Base-by-base conservation (phyloP, 2,113 vertebrate genomes). In the Parus major region DNA sequence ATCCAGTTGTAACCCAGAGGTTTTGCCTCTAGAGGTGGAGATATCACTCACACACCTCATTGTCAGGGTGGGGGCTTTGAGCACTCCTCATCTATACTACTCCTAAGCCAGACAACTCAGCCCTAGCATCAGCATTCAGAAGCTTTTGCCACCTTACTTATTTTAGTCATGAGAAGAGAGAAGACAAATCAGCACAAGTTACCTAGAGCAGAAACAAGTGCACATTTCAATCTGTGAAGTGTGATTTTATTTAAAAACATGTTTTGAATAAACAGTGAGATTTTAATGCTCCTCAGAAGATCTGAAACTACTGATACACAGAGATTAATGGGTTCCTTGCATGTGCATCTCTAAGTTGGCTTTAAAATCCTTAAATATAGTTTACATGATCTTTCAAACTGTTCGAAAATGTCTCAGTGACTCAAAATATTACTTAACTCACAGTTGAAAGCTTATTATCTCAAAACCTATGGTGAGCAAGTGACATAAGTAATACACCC, bases 391-490 rank as follows among this genome's bases (percentile, higher is more conserved):
- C 10, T 61, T 82, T 88, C 35, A 57, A 84, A 72, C n/a, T n/a
- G 28, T 64, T 83, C 39, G 20, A 82, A 91, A 73, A 76, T 46
- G 52, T 78, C 31, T 82, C 6, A 5, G 8, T 76, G 46, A 53
- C 23, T 72, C 18, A 53, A 86, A 69, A 68, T 56, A 39, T 13
- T 52, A 44, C 17, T 56, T 80, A 75, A 70, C 11, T 82, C 28
- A 65, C 20, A 66, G 68, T 39, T 86, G 23, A 81, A 76, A 84
- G 7, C 35, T 73, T 59, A 33, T 85, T 79, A 71, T 71, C n/a
- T 69, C 0, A 0, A 84, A 59, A 76, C 41, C 5, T 72, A 53
- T 3, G 7, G 22, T 64, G 50, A 61, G 12, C 7, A 63, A 71
- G 4, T 25, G 41, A 10, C 7, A 47, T 50, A 76, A 53, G 24